Conservation (phyloP, 1,140 invertebrate genomes). For the Euura lappo region DNA sequence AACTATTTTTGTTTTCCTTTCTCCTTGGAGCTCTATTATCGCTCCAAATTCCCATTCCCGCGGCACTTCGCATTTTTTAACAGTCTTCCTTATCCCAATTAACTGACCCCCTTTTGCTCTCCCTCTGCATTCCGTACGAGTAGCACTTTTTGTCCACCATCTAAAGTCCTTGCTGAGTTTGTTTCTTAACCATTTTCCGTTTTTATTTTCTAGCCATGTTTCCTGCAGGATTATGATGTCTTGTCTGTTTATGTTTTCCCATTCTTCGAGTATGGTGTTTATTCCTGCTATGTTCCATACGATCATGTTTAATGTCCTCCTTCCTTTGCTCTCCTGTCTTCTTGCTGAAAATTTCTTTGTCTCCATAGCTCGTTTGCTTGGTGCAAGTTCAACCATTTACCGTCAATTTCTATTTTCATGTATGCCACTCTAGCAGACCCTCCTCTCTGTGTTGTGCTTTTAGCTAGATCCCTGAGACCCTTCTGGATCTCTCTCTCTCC, state of each 20-base stretch:
- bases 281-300: constrained; percentile 23
- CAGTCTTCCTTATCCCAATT: constrained; percentile 7
- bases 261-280: constrained; percentile 10
- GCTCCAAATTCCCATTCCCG: constrained; percentile 16
- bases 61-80: neutral
- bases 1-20: constrained; percentile 12
- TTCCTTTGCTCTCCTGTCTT: neutral
- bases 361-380: too few species aligned
- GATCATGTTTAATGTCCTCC: neutral
- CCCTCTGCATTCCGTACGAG: too few species aligned
- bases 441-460: neutral
- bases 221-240: constrained; percentile 25
- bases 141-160: too few species aligned
- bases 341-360: too few species aligned
- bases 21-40: neutral
- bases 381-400: neutral
- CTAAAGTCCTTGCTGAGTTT: neutral
- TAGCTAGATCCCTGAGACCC: neutral
- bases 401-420: constrained; percentile 10
- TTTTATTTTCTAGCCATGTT: constrained; percentile 22
- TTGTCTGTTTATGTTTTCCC: constrained; percentile 9
- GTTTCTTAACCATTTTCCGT: neutral
- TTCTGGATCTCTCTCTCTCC: constrained; percentile 3
- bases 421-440: neutral
- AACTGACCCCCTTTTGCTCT: neutral